Evolutionary conservation across 2,888 invertebrate genomes (phyloP), one percentile per base, ranked within the genome.

Genomic region (Asteroscopus sphinx): DNA sequence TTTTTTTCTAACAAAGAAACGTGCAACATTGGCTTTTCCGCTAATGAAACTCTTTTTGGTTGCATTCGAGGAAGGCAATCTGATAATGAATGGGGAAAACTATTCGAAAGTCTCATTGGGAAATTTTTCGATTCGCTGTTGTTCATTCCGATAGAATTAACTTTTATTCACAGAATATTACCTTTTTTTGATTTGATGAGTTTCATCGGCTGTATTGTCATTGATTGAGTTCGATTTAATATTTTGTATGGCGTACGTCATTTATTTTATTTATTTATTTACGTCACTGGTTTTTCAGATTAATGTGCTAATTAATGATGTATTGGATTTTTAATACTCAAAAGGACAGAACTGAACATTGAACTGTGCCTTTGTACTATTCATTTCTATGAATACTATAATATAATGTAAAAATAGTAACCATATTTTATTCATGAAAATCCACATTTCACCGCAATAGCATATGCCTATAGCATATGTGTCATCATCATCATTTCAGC

Each of bases 31-130:
- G 81, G 84, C 87, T 88, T 82, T 88, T 81, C 75, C 79, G 74
- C 81, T 88, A 88, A 90, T 89, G 88, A 89, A 89, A 88, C 82
- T 86, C 85, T 87, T 87, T 81, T 73, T 63, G 47, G 70, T 83
- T 76, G 73, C 79, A 80, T 81, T 77, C 79, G 76, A 77, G 77
- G 59, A 37, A 47, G 42, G 63, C 80, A 81, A 84, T 85, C 79
- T 70, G 79, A 83, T 86, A 85, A 81, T 82, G 78, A 81, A 73
- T 70, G 51, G 53, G 55, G 58, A 49, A 61, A 71, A 68, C 74
- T 72, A 68, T 70, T 61, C 28, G 39, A 8, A 16, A 32, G 60
- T 66, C 56, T 46, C 52, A 45, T 62, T 68, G 47, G 51, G 30
- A 56, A 55, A 63, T 58, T 54, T 49, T 49, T 49, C 45, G 51